These are phyloP conservation scores for Nautilus pompilius DNA, from an alignment of 1,140 invertebrate species.

Conservation along the genomic window DNA sequence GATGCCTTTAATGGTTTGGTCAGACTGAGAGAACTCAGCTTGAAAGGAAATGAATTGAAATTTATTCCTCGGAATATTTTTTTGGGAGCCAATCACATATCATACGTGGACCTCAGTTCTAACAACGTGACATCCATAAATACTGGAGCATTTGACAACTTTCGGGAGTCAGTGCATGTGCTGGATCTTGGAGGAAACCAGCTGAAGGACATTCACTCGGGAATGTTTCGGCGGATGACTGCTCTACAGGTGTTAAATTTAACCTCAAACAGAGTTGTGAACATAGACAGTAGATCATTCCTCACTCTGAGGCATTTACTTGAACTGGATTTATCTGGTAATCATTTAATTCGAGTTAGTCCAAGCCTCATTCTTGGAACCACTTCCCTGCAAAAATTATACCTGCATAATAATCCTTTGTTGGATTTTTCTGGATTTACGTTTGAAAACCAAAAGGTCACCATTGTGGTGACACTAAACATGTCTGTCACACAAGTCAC, in stretches of 20 bases:
- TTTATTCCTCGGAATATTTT: constrained; percentile 10
- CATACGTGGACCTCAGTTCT: constrained; percentile 6
- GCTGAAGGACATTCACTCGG: constrained; percentile 8
- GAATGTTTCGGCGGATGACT: constrained; percentile 14
- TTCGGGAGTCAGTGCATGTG: constrained; percentile 9
- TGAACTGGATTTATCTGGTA: constrained; percentile 17
- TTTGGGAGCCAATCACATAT: constrained; percentile 3
- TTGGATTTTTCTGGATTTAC: constrained; percentile 4
- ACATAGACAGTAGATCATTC: constrained; percentile 14
- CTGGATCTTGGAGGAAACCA: constrained; percentile 7
- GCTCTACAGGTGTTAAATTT: constrained; percentile 11
- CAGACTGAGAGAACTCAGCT: constrained; percentile 4
- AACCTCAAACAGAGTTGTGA: constrained; percentile 12
- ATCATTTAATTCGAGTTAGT: constrained; percentile 7
- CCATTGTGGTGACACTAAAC: constrained; percentile 11
- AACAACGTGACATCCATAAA: constrained; percentile 7
- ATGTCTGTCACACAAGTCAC: constrained; percentile 10
- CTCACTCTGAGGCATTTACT: constrained; percentile 13
- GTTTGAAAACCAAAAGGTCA: not conserved
- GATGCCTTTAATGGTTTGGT: constrained; percentile 3
- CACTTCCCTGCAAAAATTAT: constrained; percentile 4
- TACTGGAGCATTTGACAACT: constrained; percentile 13
- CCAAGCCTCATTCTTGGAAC: constrained; percentile 8
- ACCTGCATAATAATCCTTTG: constrained; percentile 17
- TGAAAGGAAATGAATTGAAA: constrained; percentile 11